Evolutionary conservation across 1,140 invertebrate species (phyloP).

Genomic region (Drosophila ohnishii): DNA sequence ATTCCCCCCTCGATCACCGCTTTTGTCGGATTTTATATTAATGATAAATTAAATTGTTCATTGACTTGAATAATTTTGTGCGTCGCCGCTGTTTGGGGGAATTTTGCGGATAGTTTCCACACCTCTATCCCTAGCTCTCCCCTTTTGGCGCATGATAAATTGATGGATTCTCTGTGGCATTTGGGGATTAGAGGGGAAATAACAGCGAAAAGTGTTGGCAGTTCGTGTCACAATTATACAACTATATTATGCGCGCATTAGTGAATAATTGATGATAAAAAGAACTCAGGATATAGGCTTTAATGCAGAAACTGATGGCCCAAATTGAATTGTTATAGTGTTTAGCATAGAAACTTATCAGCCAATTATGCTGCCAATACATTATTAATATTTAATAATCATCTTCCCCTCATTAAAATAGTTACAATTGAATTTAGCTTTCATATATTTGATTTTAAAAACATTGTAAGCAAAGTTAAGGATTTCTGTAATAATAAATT

Average conservation of each 20-base stretch:
- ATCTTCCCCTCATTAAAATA: background rate
- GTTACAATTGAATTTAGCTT: too few species aligned
- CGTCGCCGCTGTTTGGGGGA: constrained; percentile 63
- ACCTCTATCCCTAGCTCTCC: background rate
- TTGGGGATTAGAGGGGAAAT: constrained; percentile 15
- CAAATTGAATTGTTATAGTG: background rate
- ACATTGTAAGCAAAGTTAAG: too few species aligned
- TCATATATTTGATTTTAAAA: too few species aligned
- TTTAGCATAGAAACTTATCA: too few species aligned
- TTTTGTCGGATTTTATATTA: constrained; percentile 79
- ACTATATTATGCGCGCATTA: constrained; percentile 74
- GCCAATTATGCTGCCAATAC: too few species aligned
- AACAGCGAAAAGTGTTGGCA: constrained; percentile 40
- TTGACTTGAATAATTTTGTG: constrained; percentile 82
- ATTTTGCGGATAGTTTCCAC: constrained; percentile 56
- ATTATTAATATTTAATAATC: background rate
- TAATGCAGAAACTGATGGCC: background rate
- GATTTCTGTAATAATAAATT: background rate
- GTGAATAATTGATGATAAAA: constrained; percentile 63
- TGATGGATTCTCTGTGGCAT: constrained; percentile 60
- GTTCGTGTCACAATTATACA: constrained; percentile 59
- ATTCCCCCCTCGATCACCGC: background rate
- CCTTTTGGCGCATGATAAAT: constrained; percentile 60
- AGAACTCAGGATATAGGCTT: constrained; percentile 1
- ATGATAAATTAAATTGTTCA: constrained; percentile 82